Conservation (phyloP, 1,140 invertebrate genomes). For the Chrysoperla carnea region DNA sequence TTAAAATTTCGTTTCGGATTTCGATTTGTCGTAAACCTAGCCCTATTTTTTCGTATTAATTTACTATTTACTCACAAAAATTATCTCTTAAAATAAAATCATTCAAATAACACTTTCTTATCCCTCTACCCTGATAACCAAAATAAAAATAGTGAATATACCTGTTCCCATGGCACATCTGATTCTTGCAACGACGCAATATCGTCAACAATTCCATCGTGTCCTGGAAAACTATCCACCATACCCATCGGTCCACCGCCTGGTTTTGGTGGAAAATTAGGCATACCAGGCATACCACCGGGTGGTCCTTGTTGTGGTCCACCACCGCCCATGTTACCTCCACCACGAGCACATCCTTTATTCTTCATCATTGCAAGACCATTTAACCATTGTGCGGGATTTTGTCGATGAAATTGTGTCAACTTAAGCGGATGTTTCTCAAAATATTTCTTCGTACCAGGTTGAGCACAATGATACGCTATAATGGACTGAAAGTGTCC, state of each 20-base stretch:
- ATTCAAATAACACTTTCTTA: no score
- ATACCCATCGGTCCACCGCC: conserved; percentile 14
- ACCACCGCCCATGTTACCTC: conserved; percentile 11
- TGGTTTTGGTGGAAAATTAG: conserved; percentile 4
- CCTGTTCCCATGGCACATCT: conserved; percentile 22
- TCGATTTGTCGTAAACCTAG: no score
- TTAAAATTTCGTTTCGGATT: no score
- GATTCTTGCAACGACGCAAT: conserved; percentile 23
- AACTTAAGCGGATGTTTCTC: conserved; percentile 86
- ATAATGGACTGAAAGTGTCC: conserved; percentile 85
- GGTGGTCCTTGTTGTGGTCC: conserved; percentile 25
- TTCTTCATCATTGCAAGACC: conserved; percentile 60
- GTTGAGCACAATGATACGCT: conserved; percentile 87
- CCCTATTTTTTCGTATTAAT: no score
- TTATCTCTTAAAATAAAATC: no score
- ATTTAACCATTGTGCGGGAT: conserved; percentile 63
- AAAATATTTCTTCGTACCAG: conserved; percentile 84
- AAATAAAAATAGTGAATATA: neutral
- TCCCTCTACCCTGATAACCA: no score
- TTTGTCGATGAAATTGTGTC: conserved; percentile 67
- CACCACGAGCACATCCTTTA: conserved; percentile 37
- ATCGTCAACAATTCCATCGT: conserved; percentile 27
- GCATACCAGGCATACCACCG: conserved; percentile 26
- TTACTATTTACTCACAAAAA: no score
- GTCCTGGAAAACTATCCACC: conserved; percentile 29